Base-by-base conservation (phyloP, 2,113 vertebrate species). In the Entosphenus tridentatus region DNA sequence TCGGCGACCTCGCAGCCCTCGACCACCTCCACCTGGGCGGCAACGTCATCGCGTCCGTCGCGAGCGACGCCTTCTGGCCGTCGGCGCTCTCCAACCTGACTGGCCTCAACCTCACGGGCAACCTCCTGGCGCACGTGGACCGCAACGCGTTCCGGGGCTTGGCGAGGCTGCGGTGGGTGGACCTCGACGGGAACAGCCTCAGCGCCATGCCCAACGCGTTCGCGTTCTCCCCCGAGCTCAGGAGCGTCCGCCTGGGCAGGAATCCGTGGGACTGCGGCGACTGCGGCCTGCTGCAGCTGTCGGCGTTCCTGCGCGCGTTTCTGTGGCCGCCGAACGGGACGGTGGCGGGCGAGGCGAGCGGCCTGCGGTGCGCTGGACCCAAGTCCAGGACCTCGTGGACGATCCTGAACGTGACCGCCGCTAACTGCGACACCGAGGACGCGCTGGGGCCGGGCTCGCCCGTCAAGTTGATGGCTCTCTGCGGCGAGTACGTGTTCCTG, bases 181-280 rank as follows among this genome's bases (percentile, higher is more conserved):
- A 86, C 72, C 79, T 87, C 69, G 87, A 83, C 56, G 75, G 78
- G 68, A 88, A 87, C 72, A 78, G 72, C 14, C 68, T 88, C 71
- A 74, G 73, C 13, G 78, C 75, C 39, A 73, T 81, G 54, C 79
- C 75, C 0, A 80, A 83, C 18, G 75, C 79, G 1, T 86, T 86
- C 57, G 81, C 80, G 10, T 78, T 78, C 55, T 76, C 85, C 67
- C 75, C 74, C 68, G 78, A 79, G 74, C 76, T 87, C 69, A 78
- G 76, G 5, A 72, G 78, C 70, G 77, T 84, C 56, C 83, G 80
- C 70, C 75, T 87, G 71, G 80, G 82, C 56, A 75, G 78, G 17
- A 85, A 85, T 72, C 75, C 68, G 3, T 85, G 83, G 84, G 81
- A 78, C 73, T 86, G 86, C 6, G 39, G 6, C 71, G 80, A 78